These are phyloP conservation scores for Gallinago stenura DNA, from an alignment of 2,797 vertebrate genomes.

Conservation along the genomic window DNA sequence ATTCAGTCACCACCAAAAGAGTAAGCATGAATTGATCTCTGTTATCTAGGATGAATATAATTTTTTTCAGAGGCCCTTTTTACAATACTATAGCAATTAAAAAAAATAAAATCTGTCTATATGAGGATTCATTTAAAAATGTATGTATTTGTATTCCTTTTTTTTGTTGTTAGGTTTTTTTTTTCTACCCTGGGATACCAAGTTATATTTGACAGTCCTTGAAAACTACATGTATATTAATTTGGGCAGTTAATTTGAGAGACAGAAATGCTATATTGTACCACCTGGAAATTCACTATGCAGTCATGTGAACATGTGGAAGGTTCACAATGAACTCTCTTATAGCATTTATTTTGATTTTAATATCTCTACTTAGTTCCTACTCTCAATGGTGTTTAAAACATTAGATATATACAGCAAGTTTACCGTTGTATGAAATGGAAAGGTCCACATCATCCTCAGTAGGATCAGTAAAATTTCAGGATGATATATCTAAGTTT, in stretches of 20 bases:
- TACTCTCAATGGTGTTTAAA: neutral
- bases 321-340: neutral
- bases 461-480: neutral
- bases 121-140: neutral
- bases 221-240: neutral
- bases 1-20: neutral
- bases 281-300: neutral
- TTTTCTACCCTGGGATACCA: neutral
- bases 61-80: neutral
- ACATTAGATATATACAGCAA: neutral
- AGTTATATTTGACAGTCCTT: neutral
- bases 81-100: neutral
- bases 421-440: neutral
- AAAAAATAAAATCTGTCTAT: neutral
- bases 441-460: neutral
- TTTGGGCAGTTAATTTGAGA: neutral
- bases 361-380: neutral
- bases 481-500: neutral
- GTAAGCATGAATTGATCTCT: neutral
- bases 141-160: neutral
- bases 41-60: neutral
- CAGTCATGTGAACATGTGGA: neutral
- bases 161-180: too few relatives aligned
- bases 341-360: neutral
- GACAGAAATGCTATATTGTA: neutral